Evolutionary conservation across 2,113 vertebrate genomes (phyloP).

Genomic region (Cinclus mexicanus): DNA sequence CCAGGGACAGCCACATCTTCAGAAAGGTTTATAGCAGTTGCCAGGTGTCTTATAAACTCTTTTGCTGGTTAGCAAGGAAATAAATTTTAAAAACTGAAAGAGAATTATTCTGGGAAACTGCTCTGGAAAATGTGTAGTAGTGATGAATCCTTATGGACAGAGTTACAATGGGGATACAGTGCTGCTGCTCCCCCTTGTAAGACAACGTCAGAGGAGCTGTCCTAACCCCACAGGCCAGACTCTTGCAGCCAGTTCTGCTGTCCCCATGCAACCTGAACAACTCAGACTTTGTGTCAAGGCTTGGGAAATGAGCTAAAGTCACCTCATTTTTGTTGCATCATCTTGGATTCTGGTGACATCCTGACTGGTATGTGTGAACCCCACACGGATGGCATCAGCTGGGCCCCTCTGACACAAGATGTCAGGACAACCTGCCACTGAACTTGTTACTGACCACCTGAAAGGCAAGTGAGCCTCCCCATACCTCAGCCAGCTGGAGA

Average conservation of each 20-base stretch:
- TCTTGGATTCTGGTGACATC: neutral
- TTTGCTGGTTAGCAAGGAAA: neutral
- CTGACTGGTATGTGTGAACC: neutral
- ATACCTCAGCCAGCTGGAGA: neutral
- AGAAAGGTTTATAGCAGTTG: neutral
- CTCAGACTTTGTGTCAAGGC: neutral
- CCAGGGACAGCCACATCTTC: neutral
- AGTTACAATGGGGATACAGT: neutral
- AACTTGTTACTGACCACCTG: neutral
- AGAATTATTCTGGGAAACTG: neutral
- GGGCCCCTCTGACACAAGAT: neutral
- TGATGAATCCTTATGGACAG: neutral
- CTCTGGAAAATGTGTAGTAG: neutral
- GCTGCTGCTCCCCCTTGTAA: neutral
- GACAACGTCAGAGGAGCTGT: neutral
- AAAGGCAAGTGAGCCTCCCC: neutral
- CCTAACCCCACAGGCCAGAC: neutral
- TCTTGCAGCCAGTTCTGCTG: neutral
- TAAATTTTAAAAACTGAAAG: neutral
- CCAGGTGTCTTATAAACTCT: neutral
- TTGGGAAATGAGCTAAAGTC: neutral
- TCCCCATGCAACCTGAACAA: neutral
- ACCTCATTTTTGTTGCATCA: neutral
- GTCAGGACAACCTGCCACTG: neutral
- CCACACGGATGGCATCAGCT: neutral